phyloP scores from a whole-genome alignment of 2,113 vertebrate species.

The Prinia subflava region DNA sequence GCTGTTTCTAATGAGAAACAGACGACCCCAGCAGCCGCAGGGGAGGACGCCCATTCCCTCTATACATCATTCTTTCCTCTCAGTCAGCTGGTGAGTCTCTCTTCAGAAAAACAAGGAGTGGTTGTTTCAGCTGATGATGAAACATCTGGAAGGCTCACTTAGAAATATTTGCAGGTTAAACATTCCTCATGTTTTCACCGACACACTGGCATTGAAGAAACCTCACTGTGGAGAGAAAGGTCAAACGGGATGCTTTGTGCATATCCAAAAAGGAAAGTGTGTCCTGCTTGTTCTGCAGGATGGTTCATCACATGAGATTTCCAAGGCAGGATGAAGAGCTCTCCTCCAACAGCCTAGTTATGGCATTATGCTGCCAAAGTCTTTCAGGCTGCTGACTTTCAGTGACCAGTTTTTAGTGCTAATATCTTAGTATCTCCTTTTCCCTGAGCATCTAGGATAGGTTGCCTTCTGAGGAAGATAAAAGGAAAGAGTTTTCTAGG shows the following conservation, averaged over 20 bases:
- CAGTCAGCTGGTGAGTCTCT: background rate
- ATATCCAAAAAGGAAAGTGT: background rate
- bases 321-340: background rate
- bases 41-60: background rate
- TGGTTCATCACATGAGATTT: background rate
- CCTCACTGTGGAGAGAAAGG: background rate
- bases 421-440: background rate
- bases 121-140: background rate
- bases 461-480: background rate
- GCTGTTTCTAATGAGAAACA: background rate
- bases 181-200: background rate
- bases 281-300: background rate
- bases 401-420: background rate
- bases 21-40: accelerated
- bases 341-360: background rate
- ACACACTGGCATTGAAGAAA: background rate
- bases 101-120: background rate
- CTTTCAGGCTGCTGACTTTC: background rate
- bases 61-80: background rate
- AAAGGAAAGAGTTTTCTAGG: background rate
- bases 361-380: background rate
- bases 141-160: background rate
- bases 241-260: background rate
- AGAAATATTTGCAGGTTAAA: background rate
- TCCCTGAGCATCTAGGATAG: background rate